Percentiles rank a stretch among this genome's conserved stretches.
phyloP scores from a whole-genome alignment of 2,113 vertebrate genomes.

The Paramisgurnus dabryanus region DNA sequence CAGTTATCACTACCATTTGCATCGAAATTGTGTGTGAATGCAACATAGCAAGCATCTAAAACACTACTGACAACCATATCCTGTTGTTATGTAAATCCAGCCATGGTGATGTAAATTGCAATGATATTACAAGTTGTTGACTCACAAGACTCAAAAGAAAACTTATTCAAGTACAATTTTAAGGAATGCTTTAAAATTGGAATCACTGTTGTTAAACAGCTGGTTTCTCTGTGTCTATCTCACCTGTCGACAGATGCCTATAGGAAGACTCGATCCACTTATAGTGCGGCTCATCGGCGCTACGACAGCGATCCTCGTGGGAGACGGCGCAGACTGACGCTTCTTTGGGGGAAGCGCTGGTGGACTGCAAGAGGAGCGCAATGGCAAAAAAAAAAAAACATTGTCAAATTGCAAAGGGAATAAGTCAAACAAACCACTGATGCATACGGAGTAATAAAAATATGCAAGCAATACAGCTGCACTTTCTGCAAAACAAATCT shows the following conservation, averaged over 20 bases:
- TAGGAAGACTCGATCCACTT: constrained; percentile 84
- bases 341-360: constrained; percentile 91
- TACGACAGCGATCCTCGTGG: constrained; percentile 85
- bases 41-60: no score
- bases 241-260: constrained; percentile 84
- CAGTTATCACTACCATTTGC: no score
- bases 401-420: background rate
- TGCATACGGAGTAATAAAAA: background rate
- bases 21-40: no score
- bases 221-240: constrained; percentile 11
- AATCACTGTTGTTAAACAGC: background rate
- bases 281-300: constrained; percentile 86
- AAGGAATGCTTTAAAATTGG: background rate
- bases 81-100: no score
- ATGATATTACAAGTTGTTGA: no score
- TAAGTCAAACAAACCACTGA: background rate
- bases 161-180: background rate
- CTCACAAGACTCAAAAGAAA: no score
- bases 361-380: constrained; percentile 70
- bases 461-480: background rate
- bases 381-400: background rate
- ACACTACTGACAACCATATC: no score
- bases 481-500: background rate
- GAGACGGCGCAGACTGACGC: constrained; percentile 80
- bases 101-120: no score